Base-by-base conservation (phyloP, 2,888 invertebrate species). In the Cryptocheilus praepositus region DNA sequence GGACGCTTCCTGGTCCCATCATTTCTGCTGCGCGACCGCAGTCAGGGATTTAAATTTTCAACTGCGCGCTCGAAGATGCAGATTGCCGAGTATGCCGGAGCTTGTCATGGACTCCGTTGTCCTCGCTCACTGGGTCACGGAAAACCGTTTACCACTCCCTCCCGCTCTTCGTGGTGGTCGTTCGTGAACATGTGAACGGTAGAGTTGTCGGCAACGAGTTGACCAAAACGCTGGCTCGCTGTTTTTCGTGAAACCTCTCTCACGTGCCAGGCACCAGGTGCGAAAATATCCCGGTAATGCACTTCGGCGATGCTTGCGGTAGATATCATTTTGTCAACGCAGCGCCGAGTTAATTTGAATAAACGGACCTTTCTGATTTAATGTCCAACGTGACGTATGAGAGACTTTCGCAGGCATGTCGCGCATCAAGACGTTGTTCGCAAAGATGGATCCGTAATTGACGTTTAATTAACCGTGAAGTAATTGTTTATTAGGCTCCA, bases 41-140 rank as follows among this genome's bases (percentile, higher is more conserved):
- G 72, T 64, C 57, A 70, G 74, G 66, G 76, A 82, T 83, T 84
- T 81, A 74, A 78, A 78, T 74, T 74, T 78, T 67, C 76, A 80
- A 79, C 74, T 66, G 62, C 8, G 36, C 13, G 70, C 70, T 61
- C 64, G 72, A 71, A 72, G 71, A 79, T 81, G 77, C 76, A 77
- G 77, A 77, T 76, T 36, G 36, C 36, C 36, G 4, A 11, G 7
- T 11, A 36, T 36, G 3, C 36, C 25, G 25, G 25, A 36, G 36
- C 36, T 5, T 36, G 11, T 11, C 11, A 7, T n/a, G 18, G 18
- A 13, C 49, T 11, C 16, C 16, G 5, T 49, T 49, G n/a, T 18
- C 2, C 49, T n/a, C 49, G 36, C 19, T 62, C 54, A 76, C 74
- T 78, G 72, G 84, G 81, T 84, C 83, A 84, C 62, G 76, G 64